Percentiles rank a stretch among this genome's conserved stretches.
Evolutionary conservation across 2,113 vertebrate species (phyloP).

Genomic region (Saiga tatarica): DNA sequence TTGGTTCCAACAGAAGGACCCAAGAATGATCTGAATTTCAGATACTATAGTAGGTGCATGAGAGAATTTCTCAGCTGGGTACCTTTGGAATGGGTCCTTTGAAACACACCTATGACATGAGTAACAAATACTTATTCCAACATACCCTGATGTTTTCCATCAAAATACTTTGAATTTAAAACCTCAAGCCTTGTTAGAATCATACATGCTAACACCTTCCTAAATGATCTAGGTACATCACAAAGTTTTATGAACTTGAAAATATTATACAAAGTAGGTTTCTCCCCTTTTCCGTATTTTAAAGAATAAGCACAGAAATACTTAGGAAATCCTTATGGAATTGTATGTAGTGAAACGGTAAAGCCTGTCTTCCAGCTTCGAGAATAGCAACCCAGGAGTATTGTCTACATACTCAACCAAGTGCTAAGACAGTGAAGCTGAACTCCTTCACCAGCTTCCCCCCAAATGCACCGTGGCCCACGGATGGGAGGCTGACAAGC

Average conservation of each 20-base stretch:
- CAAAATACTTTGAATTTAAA: background rate
- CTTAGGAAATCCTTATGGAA: background rate
- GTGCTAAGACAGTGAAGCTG: background rate
- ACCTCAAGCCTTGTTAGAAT: background rate
- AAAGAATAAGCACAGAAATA: background rate
- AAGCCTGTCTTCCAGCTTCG: background rate
- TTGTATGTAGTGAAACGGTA: background rate
- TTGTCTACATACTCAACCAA: background rate
- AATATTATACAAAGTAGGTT: background rate
- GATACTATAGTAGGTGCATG: background rate
- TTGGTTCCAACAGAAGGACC: background rate
- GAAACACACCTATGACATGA: background rate
- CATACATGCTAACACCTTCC: background rate
- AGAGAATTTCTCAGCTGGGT: background rate
- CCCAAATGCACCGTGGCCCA: accelerated
- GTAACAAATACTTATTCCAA: background rate
- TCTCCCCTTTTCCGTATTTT: background rate
- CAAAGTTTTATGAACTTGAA: background rate
- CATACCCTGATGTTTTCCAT: background rate
- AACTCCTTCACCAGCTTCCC: background rate
- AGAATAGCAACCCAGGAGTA: background rate
- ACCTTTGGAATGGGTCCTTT: background rate
- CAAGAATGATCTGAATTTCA: background rate
- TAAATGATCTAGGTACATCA: background rate
- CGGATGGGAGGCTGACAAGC: background rate